Evolutionary conservation across 2,888 invertebrate genomes (phyloP), one percentile per base, ranked within the genome.

Genomic region (Agrotis ipsilon): DNA sequence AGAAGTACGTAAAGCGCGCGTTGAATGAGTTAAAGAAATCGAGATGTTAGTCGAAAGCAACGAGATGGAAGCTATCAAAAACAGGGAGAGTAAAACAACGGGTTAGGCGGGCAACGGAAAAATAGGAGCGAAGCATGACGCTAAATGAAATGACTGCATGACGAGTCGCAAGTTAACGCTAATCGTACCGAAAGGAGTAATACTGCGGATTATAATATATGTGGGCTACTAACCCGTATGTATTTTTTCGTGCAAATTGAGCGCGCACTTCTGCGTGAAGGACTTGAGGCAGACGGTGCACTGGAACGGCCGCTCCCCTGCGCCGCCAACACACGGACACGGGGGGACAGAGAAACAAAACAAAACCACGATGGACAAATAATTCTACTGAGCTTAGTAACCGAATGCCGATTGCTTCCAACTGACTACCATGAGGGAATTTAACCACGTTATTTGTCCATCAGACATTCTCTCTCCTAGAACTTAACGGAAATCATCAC

Each of bases 271-370:
- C 96, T 96, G 96, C 94, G 96, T 96, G 96, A 96, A 96, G 94
- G 96, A 96, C 96, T 96, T 96, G 96, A 96, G 96, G 96, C 96
- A 96, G 96, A 96, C 96, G 96, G 95, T 96, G 96, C 96, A 96
- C 96, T 96, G 96, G 96, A 96, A 96, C 94, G 96, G 96, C 91
- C 96, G 96, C 96, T 96, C 96, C 93, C 96, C 96, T 96, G 96
- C 95, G 94, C 93, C 93, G 93, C 92, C 93, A 83, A 88, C 88
- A 80, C 86, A 88, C 90, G 90, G 92, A 91, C 92, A 90, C 91
- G 92, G 93, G 93, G 94, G 94, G 94, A 96, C 95, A 96, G 94
- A 95, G 95, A 96, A 96, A 96, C 95, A 96, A 95, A 96, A 96
- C 94, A 96, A 96, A 96, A 96, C 96, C 94, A 94, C 96, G 94